These are phyloP conservation scores for Brenthis hecate DNA, from an alignment of 2,888 invertebrate species.

Conservation along the genomic window DNA sequence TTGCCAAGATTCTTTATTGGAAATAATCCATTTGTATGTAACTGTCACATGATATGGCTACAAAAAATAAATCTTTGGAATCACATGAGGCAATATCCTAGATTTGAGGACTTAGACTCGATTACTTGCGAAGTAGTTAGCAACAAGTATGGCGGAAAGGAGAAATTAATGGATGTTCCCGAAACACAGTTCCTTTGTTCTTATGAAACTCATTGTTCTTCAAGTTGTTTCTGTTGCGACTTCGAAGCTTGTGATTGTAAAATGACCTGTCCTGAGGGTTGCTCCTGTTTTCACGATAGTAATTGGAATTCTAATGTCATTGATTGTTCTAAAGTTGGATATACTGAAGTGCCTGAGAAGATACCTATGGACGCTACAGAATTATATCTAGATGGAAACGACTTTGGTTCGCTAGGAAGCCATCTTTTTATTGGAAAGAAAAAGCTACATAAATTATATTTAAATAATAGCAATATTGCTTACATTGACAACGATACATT, in stretches of 20 bases:
- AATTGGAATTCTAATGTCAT: slow-evolving; percentile 92
- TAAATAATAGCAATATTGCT: slow-evolving; percentile 89
- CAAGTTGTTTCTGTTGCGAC: slow-evolving; percentile 93
- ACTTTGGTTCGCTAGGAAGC: slow-evolving; percentile 87
- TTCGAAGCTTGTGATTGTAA: slow-evolving; percentile 95
- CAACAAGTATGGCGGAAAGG: slow-evolving; percentile 84
- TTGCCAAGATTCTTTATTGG: slow-evolving; percentile 90
- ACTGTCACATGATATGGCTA: slow-evolving; percentile 94
- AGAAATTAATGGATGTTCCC: slow-evolving; percentile 86
- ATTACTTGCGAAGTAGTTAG: slow-evolving; percentile 89
- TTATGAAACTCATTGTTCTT: slow-evolving; percentile 91
- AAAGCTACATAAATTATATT: slow-evolving; percentile 88
- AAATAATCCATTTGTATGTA: slow-evolving; percentile 92
- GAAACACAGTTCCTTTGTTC: slow-evolving; percentile 90
- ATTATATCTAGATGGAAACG: slow-evolving; percentile 91
- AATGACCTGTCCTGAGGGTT: slow-evolving; percentile 92
- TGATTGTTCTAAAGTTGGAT: slow-evolving; percentile 89
- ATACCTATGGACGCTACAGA: slow-evolving; percentile 95
- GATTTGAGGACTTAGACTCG: slow-evolving; percentile 88
- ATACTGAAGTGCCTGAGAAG: slow-evolving; percentile 87
- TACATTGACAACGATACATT: slow-evolving; percentile 90
- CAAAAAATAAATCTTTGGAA: slow-evolving; percentile 89
- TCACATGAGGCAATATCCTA: slow-evolving; percentile 88
- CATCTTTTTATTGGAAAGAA: slow-evolving; percentile 93
- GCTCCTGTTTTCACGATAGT: slow-evolving; percentile 92